These are phyloP conservation scores for Ptilorrhoa leucosticta DNA, from an alignment of 2,113 vertebrate genomes.

Conservation along the genomic window DNA sequence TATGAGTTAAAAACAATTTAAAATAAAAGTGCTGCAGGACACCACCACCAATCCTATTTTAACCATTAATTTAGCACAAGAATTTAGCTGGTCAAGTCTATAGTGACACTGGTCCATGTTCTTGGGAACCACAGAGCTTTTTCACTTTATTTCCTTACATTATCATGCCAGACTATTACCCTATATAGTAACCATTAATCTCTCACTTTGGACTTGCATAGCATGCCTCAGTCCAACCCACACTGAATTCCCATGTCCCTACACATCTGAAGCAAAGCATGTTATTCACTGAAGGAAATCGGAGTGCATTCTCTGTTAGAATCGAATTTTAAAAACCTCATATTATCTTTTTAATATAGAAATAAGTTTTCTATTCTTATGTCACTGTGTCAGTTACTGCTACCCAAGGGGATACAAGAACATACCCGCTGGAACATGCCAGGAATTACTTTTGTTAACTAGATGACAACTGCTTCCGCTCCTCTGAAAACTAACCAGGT, in stretches of 20 bases:
- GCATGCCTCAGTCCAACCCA: not conserved
- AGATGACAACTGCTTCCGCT: not conserved
- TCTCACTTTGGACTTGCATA: not conserved
- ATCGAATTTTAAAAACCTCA: accelerated
- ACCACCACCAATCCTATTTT: not conserved
- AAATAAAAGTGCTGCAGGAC: not conserved
- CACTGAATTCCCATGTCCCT: accelerated
- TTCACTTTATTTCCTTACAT: not conserved
- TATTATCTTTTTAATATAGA: accelerated
- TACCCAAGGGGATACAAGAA: not conserved
- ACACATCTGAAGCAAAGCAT: accelerated
- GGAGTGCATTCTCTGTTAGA: accelerated
- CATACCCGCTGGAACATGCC: not conserved
- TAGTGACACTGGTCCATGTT: not conserved
- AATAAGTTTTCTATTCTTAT: not conserved
- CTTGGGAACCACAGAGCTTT: not conserved
- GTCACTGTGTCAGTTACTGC: not conserved
- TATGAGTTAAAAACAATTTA: not conserved
- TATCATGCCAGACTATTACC: not conserved
- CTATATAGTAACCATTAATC: not conserved
- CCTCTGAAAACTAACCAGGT: not conserved
- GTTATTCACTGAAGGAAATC: accelerated
- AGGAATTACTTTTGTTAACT: not conserved
- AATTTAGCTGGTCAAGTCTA: not conserved
- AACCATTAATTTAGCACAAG: not conserved